Evolutionary conservation across 2,797 vertebrate species (phyloP), one percentile per base, ranked within the genome.

Genomic region (Sciurus carolinensis): DNA sequence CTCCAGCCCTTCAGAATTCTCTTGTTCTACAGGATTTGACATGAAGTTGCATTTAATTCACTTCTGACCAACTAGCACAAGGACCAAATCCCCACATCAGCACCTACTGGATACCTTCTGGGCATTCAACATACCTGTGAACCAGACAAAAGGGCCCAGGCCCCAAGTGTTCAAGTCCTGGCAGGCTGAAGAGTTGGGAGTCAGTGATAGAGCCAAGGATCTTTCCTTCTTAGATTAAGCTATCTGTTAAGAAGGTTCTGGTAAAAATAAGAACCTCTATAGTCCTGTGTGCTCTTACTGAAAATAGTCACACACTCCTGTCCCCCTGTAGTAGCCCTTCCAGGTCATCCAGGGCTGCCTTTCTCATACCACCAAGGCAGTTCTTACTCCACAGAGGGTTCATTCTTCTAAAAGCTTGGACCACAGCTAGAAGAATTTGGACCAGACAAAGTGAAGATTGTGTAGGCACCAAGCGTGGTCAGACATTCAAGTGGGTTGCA

Each of bases 351-450:
- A 82, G n/a, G 36, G 33, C 50, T 81, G 36, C 47, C 91, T 77
- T 50, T 86, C 89, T 80, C 36, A 36, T 20, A 8, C 92, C 92
- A 91, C 80, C 66, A 77, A 76, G 30, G 71, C 33, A 42, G 75
- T 81, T 44, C 20, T 76, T 52, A 93, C 11, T 33, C 39, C 62
- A 86, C 91, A 98, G 80, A 91, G 80, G 10, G 26, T 24, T 73
- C 80, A 77, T 98, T 95, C 91, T 92, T 91, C 77, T 54, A 14
- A 75, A 57, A 22, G 24, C 33, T 71, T 72, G 50, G 57, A n/a
- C 82, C 33, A 10, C 20, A 89, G 57, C 79, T 80, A n/a, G 83
- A 95, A 95, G 85, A 89, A 84, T 95, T 39, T 54, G 54, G 54
- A 44, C 66, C 47, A 59, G 44, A 90, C 79, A 96, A 67, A 92